phyloP scores from a whole-genome alignment of 2,888 invertebrate genomes.

The Acanthosepion lycidas region DNA sequence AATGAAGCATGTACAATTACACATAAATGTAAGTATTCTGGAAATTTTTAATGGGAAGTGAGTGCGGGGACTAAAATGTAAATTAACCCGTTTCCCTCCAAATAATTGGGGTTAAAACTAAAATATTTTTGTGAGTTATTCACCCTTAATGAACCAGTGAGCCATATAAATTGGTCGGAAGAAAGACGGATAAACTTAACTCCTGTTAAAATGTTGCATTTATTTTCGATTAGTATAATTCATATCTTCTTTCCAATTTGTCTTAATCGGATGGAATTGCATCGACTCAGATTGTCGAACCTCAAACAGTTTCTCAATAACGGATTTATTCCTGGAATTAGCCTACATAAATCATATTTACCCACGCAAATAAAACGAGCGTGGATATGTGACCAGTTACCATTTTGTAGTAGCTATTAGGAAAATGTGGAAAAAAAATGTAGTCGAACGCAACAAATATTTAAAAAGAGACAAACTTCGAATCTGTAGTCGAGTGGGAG shows the following conservation, averaged over 20 bases:
- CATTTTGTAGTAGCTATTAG: not conserved
- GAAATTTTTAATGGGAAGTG: too few relatives aligned
- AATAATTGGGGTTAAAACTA: too few relatives aligned
- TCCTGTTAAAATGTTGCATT: not conserved
- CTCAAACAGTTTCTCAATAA: not conserved
- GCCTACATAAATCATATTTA: not conserved
- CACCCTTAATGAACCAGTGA: not conserved
- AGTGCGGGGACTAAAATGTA: too few relatives aligned
- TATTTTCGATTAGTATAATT: not conserved
- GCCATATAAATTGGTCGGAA: not conserved
- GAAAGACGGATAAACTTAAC: not conserved
- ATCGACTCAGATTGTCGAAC: not conserved
- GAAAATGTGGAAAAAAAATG: not conserved
- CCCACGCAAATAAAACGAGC: not conserved
- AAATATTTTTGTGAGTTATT: not conserved
- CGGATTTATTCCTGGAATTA: slow-evolving; percentile 6
- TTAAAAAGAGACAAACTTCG: not conserved
- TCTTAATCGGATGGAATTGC: not conserved
- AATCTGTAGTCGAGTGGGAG: not conserved
- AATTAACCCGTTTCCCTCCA: too few relatives aligned
- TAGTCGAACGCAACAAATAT: not conserved
- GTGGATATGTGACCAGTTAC: not conserved
- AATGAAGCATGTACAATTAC: too few relatives aligned
- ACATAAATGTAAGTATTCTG: too few relatives aligned
- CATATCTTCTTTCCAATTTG: not conserved